phyloP scores from a whole-genome alignment of 2,113 vertebrate species.

The Equus przewalskii region DNA sequence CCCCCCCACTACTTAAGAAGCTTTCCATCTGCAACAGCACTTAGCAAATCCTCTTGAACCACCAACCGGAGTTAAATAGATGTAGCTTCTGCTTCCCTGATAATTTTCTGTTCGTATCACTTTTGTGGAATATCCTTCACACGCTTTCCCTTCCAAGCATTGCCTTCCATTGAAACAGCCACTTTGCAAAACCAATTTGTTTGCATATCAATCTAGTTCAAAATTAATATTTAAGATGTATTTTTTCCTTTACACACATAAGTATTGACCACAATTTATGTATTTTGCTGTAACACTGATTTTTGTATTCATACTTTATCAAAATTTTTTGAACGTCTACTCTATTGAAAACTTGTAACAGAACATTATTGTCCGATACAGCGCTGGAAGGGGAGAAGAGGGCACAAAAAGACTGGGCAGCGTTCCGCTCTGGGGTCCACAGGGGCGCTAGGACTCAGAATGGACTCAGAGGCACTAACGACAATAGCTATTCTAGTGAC shows the following conservation, averaged over 20 bases:
- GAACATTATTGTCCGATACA: too few species aligned
- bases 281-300: background rate
- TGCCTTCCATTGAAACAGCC: background rate
- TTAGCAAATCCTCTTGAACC: background rate
- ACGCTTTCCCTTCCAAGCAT: background rate
- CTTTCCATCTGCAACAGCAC: background rate
- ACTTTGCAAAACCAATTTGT: background rate
- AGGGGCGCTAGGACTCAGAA: too few species aligned
- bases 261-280: background rate
- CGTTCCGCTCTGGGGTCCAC: too few species aligned
- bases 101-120: background rate
- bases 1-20: background rate
- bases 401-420: too few species aligned
- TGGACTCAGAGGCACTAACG: too few species aligned
- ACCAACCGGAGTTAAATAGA: background rate
- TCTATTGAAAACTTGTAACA: background rate
- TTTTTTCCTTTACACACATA: background rate
- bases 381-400: too few species aligned
- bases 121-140: background rate
- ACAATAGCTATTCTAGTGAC: background rate
- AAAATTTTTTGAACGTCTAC: background rate
- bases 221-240: background rate
- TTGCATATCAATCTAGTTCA: background rate
- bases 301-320: background rate
- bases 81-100: background rate